A percentile compares a stretch with the other conserved stretches of the same genome.
Evolutionary conservation across 2,888 invertebrate genomes (phyloP).

Genomic region (Drosophila fungiperda): DNA sequence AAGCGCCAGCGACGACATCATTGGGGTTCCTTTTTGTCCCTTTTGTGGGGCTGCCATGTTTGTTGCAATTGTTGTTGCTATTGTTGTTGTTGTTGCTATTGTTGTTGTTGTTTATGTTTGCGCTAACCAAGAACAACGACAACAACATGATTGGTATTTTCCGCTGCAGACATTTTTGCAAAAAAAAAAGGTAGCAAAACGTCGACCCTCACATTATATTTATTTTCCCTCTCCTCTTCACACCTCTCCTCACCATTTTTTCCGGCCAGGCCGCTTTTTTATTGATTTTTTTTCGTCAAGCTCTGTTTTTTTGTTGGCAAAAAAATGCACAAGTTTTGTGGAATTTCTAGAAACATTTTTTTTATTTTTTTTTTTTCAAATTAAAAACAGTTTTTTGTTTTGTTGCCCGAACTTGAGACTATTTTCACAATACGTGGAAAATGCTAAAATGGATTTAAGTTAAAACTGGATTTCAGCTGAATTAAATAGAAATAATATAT

Average conservation of each 20-base stretch:
- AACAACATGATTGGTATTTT: conserved; percentile 79
- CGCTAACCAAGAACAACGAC: conserved; percentile 62
- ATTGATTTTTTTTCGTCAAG: conserved; percentile 60
- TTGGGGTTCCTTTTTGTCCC: conserved; percentile 53
- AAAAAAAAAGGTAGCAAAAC: conserved; percentile 45
- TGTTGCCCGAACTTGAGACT: not conserved
- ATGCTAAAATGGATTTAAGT: not conserved
- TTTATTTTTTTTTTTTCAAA: not conserved
- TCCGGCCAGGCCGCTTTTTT: conserved; percentile 42
- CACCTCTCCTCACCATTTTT: conserved; percentile 15
- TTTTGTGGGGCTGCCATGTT: conserved; percentile 54
- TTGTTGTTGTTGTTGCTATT: conserved; percentile 16
- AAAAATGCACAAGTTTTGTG: conserved; percentile 27
- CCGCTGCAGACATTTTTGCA: conserved; percentile 78
- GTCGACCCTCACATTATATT: conserved; percentile 62
- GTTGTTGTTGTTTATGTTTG: conserved; percentile 43
- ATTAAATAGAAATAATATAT: not conserved
- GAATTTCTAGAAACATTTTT: conserved; percentile 7
- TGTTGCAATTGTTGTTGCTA: conserved; percentile 23
- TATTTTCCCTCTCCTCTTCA: conserved; percentile 23
- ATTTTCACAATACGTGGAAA: not conserved
- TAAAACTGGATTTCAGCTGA: not conserved
- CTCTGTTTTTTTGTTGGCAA: conserved; percentile 16
- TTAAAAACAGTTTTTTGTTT: conserved; percentile 9
- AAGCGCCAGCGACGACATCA: conserved; percentile 60